Percentiles rank a stretch among this genome's conserved stretches.
These are phyloP conservation scores for Oreochromis spilurus DNA, from an alignment of 2,113 vertebrate species.

Conservation along the genomic window DNA sequence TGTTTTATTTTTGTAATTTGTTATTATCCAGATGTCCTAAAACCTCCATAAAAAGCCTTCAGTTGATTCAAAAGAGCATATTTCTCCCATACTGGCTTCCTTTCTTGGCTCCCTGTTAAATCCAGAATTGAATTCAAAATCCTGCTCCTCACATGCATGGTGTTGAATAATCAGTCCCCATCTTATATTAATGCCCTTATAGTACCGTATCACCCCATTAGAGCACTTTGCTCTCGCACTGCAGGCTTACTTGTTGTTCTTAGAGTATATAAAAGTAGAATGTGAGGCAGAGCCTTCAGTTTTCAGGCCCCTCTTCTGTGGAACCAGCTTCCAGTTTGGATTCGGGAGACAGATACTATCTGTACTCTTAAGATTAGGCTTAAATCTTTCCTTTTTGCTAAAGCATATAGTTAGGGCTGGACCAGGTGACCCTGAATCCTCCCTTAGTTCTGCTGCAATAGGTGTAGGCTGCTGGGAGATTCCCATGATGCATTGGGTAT, in stretches of 20 bases:
- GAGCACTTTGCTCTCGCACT: background rate
- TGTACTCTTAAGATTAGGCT: accelerated
- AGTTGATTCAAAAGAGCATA: background rate
- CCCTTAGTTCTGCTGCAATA: background rate
- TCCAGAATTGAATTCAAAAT: background rate
- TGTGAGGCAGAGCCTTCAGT: background rate
- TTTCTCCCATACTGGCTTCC: background rate
- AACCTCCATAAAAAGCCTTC: background rate
- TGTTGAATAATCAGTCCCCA: background rate
- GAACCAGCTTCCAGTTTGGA: background rate
- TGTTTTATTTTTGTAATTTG: background rate
- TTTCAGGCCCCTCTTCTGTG: background rate
- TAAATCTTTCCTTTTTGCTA: background rate
- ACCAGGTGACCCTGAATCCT: background rate
- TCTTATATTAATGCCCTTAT: background rate
- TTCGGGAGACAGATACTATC: background rate
- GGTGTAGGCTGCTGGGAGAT: background rate
- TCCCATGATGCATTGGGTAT: background rate
- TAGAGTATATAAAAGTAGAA: background rate
- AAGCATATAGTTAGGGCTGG: background rate
- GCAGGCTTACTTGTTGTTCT: background rate
- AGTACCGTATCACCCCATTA: background rate
- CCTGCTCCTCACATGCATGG: background rate
- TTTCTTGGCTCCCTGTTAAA: background rate
- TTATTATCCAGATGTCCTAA: background rate